Evolutionary conservation across 64 coral and sea anemone species (phyloP), one percentile per base, ranked within the genome.

Genomic region (Orbicella faveolata): DNA sequence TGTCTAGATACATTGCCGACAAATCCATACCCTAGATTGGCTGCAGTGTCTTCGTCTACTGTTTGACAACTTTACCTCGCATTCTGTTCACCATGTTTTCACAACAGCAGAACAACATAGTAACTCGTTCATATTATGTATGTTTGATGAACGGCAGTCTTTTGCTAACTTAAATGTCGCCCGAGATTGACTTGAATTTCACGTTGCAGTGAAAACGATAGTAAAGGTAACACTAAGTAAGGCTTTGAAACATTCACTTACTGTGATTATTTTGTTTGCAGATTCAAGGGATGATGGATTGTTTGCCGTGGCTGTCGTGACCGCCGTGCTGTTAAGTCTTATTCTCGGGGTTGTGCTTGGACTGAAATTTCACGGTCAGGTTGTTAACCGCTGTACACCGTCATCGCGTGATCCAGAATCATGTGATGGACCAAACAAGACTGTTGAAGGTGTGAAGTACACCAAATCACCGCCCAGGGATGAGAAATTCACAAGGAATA

Each of bases 271-370:
- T 53, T 75, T 48, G 16, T 88, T 34, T 13, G 11, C 26, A 75
- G 72, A 18, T 41, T 62, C 35, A 15, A 67, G 75, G 14, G 92
- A 93, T 52, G 48, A 18, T 13, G 87, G 86, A 16, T 55, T 93
- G 23, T 83, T 93, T 67, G 86, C 76, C 9, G 87, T 83, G 20
- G 92, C 77, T 74, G 75, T 93, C 14, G 25, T 93, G 23, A 76
- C 76, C 1, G 92, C 86, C 6, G 79, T 93, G 51, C 69, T 93
- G 52, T 70, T 93, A 73, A 93, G 92, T 67, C 51, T 93, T 55
- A 61, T 93, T 65, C 10, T 93, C 17, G 92, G 92, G 20, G 83
- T 93, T 57, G 33, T 67, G 2, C 52, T 93, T 4, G 92, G 92
- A 75, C 26, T 93, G 11, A 93, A 76, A 64, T 93, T 83, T 89